Percentiles rank a stretch among this genome's conserved stretches.
Evolutionary conservation across 1,140 invertebrate species (phyloP).

Genomic region (Macrosteles quadrilineatus): DNA sequence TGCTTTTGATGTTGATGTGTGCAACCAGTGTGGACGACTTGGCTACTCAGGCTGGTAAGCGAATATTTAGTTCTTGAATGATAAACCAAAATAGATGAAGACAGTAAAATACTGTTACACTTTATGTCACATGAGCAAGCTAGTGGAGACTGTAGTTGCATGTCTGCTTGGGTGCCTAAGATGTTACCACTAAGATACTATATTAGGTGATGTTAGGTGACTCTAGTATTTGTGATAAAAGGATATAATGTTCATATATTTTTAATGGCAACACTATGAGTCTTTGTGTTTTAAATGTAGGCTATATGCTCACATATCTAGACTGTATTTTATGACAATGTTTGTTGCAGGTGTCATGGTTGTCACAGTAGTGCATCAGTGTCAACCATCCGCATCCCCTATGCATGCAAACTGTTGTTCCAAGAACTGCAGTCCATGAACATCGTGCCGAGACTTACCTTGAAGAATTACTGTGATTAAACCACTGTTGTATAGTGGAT

Average conservation of each 20-base stretch:
- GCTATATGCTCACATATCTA: not conserved
- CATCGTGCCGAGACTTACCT: slow-evolving; percentile 86
- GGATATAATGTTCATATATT: not conserved
- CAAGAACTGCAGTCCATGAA: slow-evolving; percentile 99
- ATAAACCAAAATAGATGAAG: no score
- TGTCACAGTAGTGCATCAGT: slow-evolving; percentile 89
- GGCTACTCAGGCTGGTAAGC: slow-evolving; percentile 86
- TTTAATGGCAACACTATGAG: not conserved
- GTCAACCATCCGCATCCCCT: slow-evolving; percentile 94
- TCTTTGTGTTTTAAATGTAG: not conserved
- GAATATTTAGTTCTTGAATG: no score
- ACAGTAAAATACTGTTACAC: no score
- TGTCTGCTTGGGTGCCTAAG: no score
- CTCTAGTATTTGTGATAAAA: not conserved
- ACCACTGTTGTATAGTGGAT: not conserved
- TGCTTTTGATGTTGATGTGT: slow-evolving; percentile 95
- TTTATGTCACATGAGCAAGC: no score
- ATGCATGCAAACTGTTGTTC: slow-evolving; percentile 98
- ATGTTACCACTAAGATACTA: no score
- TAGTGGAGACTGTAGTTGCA: no score
- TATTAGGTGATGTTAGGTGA: no score
- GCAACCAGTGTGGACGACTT: slow-evolving; percentile 91
- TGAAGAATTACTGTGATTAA: slow-evolving; percentile 69
- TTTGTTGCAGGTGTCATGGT: slow-evolving; percentile 72
- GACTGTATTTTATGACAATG: not conserved